Evolutionary conservation across 2,888 invertebrate species (phyloP), one percentile per base, ranked within the genome.

Genomic region (Chelonus formosanus): DNA sequence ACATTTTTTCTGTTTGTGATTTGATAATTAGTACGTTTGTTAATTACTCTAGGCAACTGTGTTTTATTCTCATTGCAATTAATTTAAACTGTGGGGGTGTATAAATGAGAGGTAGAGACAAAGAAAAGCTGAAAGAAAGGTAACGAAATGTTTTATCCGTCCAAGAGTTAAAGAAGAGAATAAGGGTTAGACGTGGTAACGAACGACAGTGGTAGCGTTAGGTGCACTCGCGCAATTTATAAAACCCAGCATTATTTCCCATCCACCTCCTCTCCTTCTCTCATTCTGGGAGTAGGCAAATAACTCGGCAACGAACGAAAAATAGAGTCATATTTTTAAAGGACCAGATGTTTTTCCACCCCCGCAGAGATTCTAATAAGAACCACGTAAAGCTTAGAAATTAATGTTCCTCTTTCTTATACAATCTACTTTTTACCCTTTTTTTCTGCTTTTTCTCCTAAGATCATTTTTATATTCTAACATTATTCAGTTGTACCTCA

Each of bases 311-410:
- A 67, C 71, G 68, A 67, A 72, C 74, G 78, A 76, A 75, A 78
- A 78, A 78, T 78, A 78, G 76, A 76, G 72, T 74, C 76, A 77
- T 78, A 78, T 78, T 76, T 78, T 73, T 35, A 65, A 43, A 54
- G 44, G 47, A 71, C 72, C 77, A 76, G 76, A 75, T 77, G 78
- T 68, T 68, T 63, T 36, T 40, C 48, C 59, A 65, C 59, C 61
- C 63, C 58, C 71, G 71, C 72, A 63, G 75, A 76, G 77, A 78
- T 76, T 78, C 75, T 78, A 76, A 78, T 78, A 77, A 78, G 78
- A 77, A 75, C 73, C 71, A 71, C 74, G 73, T 76, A 78, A 78
- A 78, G 72, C 75, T 76, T 74, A 75, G 75, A 73, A 78, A 78
- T 77, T 76, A 78, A 78, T 78, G 78, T 67, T 69, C 71, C 54